Evolutionary conservation across 2,113 vertebrate species (phyloP).

Genomic region (Cyanoderma ruficeps): DNA sequence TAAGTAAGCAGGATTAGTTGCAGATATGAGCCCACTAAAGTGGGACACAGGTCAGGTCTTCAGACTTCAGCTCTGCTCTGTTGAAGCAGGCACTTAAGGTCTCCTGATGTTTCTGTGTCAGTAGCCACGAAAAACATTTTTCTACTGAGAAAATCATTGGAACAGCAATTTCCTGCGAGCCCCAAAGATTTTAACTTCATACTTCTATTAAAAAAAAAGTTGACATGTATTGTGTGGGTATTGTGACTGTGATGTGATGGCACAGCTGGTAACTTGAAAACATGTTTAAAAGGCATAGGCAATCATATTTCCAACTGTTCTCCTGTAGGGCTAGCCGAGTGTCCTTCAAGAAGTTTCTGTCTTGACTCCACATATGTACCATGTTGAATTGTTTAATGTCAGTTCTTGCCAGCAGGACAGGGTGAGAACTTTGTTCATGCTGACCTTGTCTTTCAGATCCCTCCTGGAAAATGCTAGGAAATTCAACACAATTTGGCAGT

Average conservation of each 20-base stretch:
- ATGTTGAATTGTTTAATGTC: not conserved
- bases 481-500: not conserved
- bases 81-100: conserved; percentile 75
- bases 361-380: conserved; percentile 43
- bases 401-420: conserved; percentile 29
- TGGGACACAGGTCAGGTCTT: conserved; percentile 43
- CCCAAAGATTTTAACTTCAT: conserved; percentile 55
- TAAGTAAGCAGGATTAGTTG: conserved; percentile 37
- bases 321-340: conserved; percentile 1
- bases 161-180: conserved; percentile 14
- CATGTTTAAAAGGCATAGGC: conserved; percentile 57
- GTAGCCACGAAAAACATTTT: conserved; percentile 42
- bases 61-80: conserved; percentile 48
- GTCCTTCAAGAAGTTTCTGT: conserved; percentile 31
- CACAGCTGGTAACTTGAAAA: conserved; percentile 74
- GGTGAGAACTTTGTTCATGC: not conserved
- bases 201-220: conserved; percentile 28
- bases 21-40: conserved; percentile 36
- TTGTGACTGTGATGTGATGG: conserved; percentile 55
- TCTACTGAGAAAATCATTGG: conserved; percentile 37
- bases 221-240: conserved; percentile 47
- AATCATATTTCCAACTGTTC: conserved; percentile 33
- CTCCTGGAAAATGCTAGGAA: not conserved
- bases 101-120: conserved; percentile 69
- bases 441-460: not conserved